Base-by-base conservation (phyloP, 2,113 vertebrate species). In the Cygnus buccinator region DNA sequence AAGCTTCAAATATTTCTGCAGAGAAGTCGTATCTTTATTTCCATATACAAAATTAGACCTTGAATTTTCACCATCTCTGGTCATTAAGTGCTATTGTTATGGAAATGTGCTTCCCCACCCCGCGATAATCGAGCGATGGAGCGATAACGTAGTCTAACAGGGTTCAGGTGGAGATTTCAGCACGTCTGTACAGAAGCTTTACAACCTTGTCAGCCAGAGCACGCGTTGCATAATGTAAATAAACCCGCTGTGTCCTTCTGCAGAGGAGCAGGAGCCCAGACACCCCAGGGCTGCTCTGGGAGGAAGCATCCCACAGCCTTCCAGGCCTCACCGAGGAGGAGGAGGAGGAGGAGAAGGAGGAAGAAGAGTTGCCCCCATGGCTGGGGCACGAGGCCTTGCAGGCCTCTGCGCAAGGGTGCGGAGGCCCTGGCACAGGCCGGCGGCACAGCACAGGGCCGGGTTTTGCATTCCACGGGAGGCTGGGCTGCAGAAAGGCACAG, bases 1-100 rank as follows among this genome's bases (percentile, higher is more conserved):
- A 90, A 94, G 78, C 92, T 96, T 82, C 91, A 84, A 91, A 91
- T 95, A 89, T 85, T 81, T 94, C 84, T 2, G 76, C 55, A 7
- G 92, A 89, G 91, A 94, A 93, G 81, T 82, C 17, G 5, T 31
- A 48, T 89, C 82, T 91, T 91, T 61, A 93, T 94, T 80, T 84
- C 80, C 84, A 80, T 0, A 31, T 81, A 66, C 87, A 78, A 93
- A 96, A 96, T 82, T 33, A 80, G 91, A 93, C 54, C 88, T 97
- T 71, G 83, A 81, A 29, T 96, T 72, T 91, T 95, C 84, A 87
- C 55, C 72, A 28, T 52, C 72, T 90, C 74, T 14, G 33, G 85
- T 71, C 90, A 94, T 82, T 82, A 89, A 89, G 84, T 33, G 41
- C 25, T 74, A 94, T 71, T 95, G 59, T 89, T 83, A 85, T 18